Evolutionary conservation across 2,888 invertebrate genomes (phyloP).

Genomic region (Meloe dianella): DNA sequence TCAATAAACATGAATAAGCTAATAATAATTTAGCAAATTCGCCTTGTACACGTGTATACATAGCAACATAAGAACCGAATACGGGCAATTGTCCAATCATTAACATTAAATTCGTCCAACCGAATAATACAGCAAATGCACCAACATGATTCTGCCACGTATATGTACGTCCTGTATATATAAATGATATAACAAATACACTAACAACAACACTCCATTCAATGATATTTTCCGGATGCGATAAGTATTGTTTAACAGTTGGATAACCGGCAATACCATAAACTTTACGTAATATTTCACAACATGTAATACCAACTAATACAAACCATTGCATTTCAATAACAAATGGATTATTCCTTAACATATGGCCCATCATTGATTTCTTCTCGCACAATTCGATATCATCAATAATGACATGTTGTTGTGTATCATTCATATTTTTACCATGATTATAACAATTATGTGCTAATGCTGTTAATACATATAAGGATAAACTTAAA

Average conservation of each 20-base stretch:
- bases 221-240: constrained; percentile 83
- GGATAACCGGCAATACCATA: constrained; percentile 84
- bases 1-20: constrained; percentile 83
- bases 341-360: constrained; percentile 75
- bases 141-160: constrained; percentile 88
- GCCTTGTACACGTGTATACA: constrained; percentile 87
- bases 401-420: constrained; percentile 65
- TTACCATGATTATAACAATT: constrained; percentile 84
- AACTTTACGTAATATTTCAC: constrained; percentile 81
- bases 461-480: constrained; percentile 81
- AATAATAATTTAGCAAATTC: constrained; percentile 86
- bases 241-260: constrained; percentile 80
- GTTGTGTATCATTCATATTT: constrained; percentile 69
- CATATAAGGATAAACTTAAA: constrained; percentile 79
- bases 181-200: constrained; percentile 82
- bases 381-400: constrained; percentile 76
- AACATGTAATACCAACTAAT: constrained; percentile 76
- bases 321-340: constrained; percentile 87
- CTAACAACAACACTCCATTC: constrained; percentile 88
- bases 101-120: constrained; percentile 89
- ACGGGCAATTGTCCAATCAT: constrained; percentile 89
- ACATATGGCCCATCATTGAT: constrained; percentile 76
- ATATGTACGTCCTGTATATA: constrained; percentile 77
- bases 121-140: constrained; percentile 83
- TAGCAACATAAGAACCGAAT: constrained; percentile 88